Base-by-base conservation (phyloP, 2,888 invertebrate species). In the Chirona hameri region DNA sequence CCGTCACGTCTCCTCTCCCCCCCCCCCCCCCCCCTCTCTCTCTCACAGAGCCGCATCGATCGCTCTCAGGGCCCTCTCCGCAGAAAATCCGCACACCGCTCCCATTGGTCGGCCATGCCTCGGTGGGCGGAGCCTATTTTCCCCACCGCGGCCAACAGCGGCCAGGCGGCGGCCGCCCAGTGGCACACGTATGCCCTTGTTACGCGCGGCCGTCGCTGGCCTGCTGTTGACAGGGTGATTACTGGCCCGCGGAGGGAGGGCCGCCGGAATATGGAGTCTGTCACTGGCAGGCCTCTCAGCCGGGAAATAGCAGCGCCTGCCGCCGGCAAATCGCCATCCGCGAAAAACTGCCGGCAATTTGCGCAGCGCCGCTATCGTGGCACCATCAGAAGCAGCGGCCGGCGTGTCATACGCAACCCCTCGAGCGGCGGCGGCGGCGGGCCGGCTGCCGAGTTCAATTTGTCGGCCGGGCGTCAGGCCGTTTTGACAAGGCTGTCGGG, bases 401-500 rank as follows among this genome's bases (percentile, higher is more conserved):
- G 76, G 18, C n/a, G 69, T 39, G 76, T 39, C 76, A 76, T 24
- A 39, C 39, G 9, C 76, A 76, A 76, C 21, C 76, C 31, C 76
- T 76, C 76, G 39, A 76, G 76, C 76, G 14, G 31, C 76, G 21
- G 18, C 39, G 76, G 21, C 76, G 39, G 76, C 18, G 31, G 7
- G 7, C 39, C 21, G 76, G 21, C 76, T 18, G 39, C 21, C 76
- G 7, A 21, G 31, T 76, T 76, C 76, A 76, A 76, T 76, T 76
- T 76, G 76, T 39, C n/a, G 29, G 48, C 48, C 9, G 14, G 21
- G 21, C 76, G 76, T 76, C 76, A 76, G 39, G 21, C 39, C 39
- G 76, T 76, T 76, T 76, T 76, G 76, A 76, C 76, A 29, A n/a
- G n/a, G n/a, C n/a, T n/a, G n/a, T n/a, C n/a, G 21, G 76, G 21